These are phyloP conservation scores for Carassius carassius DNA, from an alignment of 2,113 vertebrate genomes.

Conservation along the genomic window DNA sequence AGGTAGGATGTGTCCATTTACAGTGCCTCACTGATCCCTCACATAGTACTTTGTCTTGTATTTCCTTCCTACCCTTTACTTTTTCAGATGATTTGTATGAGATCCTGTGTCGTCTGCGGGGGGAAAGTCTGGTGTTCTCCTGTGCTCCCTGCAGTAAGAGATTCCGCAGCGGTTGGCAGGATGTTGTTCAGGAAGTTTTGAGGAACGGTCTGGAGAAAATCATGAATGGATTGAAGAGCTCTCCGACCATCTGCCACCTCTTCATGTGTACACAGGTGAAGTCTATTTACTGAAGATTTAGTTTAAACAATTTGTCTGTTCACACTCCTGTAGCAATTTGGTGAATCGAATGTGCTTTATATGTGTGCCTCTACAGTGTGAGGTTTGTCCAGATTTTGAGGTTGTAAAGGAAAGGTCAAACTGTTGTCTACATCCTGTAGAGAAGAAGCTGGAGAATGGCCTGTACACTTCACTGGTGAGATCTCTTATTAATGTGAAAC, in stretches of 20 bases:
- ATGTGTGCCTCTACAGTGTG: conserved; percentile 71
- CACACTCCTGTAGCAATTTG: neutral
- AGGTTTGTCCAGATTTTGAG: conserved; percentile 46
- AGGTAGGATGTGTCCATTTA: conserved; percentile 67
- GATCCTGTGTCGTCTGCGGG: conserved; percentile 77
- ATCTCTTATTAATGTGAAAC: neutral
- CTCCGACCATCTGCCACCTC: conserved; percentile 69
- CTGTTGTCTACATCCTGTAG: conserved; percentile 79
- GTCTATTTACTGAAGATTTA: neutral
- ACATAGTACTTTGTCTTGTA: neutral
- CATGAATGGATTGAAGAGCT: conserved; percentile 74
- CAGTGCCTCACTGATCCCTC: neutral
- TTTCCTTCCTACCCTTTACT: neutral
- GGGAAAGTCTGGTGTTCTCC: conserved; percentile 74
- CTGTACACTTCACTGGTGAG: conserved; percentile 83
- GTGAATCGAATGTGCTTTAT: neutral
- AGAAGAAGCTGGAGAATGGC: conserved; percentile 74
- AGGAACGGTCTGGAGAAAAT: conserved; percentile 75
- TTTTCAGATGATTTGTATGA: conserved; percentile 83
- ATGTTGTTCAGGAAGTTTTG: conserved; percentile 75
- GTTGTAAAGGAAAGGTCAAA: conserved; percentile 58
- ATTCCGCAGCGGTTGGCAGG: conserved; percentile 73
- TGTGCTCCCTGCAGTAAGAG: conserved; percentile 80
- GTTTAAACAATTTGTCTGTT: neutral
- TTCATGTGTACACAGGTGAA: conserved; percentile 76